phyloP scores from a whole-genome alignment of 2,797 vertebrate genomes.

The Mus spretus region DNA sequence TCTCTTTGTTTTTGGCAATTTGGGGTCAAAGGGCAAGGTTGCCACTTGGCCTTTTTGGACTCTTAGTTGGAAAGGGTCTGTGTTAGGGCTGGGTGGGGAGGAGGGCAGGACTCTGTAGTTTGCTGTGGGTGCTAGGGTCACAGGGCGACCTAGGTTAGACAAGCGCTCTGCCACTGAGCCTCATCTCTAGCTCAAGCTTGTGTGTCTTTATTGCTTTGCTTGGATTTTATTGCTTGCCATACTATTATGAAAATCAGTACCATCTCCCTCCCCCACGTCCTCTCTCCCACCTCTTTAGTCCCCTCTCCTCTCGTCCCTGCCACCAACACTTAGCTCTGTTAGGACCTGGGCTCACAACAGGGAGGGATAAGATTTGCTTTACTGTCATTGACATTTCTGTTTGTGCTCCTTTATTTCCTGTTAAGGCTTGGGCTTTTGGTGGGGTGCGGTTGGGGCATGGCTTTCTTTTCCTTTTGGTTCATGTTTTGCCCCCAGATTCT shows the following conservation, averaged over 20 bases:
- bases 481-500: not conserved
- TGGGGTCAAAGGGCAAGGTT: not conserved
- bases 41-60: not conserved
- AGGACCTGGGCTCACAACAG: not conserved
- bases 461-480: not conserved
- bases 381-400: conserved; percentile 9
- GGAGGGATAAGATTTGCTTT: not conserved
- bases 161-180: not conserved
- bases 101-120: not conserved
- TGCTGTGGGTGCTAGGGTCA: not conserved
- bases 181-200: not conserved
- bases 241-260: not conserved
- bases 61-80: not conserved
- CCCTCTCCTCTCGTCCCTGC: not conserved
- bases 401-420: not conserved
- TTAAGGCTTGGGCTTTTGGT: not conserved
- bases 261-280: not conserved
- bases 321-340: not conserved
- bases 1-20: conserved; percentile 14
- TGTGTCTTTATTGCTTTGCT: not conserved
- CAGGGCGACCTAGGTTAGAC: not conserved
- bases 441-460: not conserved
- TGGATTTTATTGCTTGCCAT: not conserved
- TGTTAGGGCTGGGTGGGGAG: not conserved
- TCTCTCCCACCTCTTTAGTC: not conserved